A percentile compares a stretch with the other conserved stretches of the same genome.
Conservation (phyloP, 2,113 vertebrate genomes). For the Puffinus mauretanicus region DNA sequence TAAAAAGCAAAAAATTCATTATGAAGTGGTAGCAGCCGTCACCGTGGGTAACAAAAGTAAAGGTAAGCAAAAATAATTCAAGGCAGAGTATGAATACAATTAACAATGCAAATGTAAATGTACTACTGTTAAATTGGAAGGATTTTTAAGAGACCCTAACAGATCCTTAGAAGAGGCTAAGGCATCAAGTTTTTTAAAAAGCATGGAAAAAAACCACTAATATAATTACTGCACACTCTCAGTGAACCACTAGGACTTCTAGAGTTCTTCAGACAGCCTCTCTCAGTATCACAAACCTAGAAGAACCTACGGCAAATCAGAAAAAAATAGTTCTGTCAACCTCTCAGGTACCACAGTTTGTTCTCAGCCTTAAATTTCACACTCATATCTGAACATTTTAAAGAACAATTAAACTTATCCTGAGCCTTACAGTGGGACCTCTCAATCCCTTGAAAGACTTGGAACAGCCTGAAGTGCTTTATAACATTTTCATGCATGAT, state of each 20-base stretch:
- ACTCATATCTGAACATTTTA: neutral
- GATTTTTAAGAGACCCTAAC: neutral
- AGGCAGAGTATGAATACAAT: neutral
- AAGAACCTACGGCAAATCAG: neutral
- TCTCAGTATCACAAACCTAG: neutral
- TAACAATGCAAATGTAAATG: neutral
- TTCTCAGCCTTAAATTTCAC: neutral
- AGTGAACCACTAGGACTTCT: neutral
- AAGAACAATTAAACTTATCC: neutral
- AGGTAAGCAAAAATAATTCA: neutral
- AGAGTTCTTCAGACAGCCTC: neutral
- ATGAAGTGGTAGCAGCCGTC: neutral
- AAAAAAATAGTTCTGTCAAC: neutral
- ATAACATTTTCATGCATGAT: neutral
- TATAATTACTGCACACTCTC: neutral
- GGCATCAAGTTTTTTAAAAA: neutral
- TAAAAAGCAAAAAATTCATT: neutral
- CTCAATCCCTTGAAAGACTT: neutral
- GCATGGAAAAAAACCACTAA: neutral
- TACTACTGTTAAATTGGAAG: neutral
- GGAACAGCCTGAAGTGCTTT: neutral
- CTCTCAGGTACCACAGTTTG: neutral
- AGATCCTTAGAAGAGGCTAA: neutral
- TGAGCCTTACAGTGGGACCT: neutral
- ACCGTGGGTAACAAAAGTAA: neutral